Base-by-base conservation (phyloP, 2,797 vertebrate species). In the Fundulus diaphanus region DNA sequence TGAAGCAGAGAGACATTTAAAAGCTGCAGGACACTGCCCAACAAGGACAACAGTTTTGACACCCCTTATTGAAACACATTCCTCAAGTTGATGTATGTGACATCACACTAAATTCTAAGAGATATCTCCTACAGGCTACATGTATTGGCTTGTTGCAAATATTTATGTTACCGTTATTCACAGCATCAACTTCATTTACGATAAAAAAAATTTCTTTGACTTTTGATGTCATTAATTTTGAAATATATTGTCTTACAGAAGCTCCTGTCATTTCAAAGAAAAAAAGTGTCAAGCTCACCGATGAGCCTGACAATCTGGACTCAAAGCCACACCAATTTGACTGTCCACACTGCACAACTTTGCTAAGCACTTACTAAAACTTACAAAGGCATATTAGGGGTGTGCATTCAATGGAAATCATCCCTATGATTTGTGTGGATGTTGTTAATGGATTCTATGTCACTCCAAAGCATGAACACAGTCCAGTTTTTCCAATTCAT, bases 381-480 rank as follows among this genome's bases (percentile, higher is more conserved):
- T 2, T 79, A 2, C 48, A 12, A 40, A 6, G 11, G 22, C 61
- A 72, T 20, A 42, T 76, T 27, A 57, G 37, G 54, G 73, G 68
- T 12, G n/a, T 68, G 0, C 68, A 80, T 27, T 33, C 20, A 18
- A 12, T 63, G 8, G 72, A 70, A 2, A 3, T n/a, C 7, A 63
- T n/a, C 7, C 48, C 72, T 3, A 70, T 70, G 72, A 1, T 48
- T 22, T 78, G 76, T 33, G 20, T 68, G 2, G 63, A 78, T 51
- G 71, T 37, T 42, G 59, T 67, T 7, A 74, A 42, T 42, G 42
- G 42, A 42, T 11, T 3, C 6, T 7, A 42, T 42, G 6, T 42
- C 72, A n/a, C n/a, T n/a, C 76, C 51, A 8, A 77, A 74, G 8
- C 40, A 82, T 27, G 52, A 35, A 0, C 61, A 71, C 31, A 56